Conservation (phyloP, 2,113 vertebrate species). For the Drymodes brunneopygia region DNA sequence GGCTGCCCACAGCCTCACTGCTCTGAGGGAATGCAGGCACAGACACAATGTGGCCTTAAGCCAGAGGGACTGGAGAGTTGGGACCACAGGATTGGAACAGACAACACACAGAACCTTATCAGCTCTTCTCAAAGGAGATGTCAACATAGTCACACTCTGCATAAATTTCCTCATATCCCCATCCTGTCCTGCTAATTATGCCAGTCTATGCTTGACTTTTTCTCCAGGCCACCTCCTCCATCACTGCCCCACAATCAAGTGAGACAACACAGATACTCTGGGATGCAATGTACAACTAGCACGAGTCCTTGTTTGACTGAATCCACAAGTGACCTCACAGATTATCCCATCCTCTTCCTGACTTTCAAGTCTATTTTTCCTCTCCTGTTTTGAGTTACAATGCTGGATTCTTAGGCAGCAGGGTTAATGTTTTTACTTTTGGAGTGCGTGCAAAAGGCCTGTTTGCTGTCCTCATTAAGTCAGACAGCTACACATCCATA, state of each 20-base stretch:
- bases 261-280: neutral
- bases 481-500: neutral
- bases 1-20: neutral
- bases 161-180: neutral
- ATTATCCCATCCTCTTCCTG: neutral
- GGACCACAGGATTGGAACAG: neutral
- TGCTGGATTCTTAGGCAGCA: neutral
- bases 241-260: neutral
- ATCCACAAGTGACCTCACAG: neutral
- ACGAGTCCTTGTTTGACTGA: neutral
- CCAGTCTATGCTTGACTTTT: neutral
- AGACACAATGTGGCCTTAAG: neutral
- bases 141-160: neutral
- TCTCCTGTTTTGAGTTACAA: neutral
- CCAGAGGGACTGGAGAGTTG: neutral
- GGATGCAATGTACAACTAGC: accelerated
- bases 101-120: neutral
- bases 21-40: accelerated
- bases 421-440: neutral
- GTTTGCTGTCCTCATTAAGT: neutral
- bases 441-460: neutral
- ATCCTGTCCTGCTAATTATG: neutral
- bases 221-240: neutral
- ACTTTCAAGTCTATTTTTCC: neutral
- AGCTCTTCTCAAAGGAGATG: neutral